phyloP scores from a whole-genome alignment of 2,797 vertebrate genomes.

The Squalus acanthias region DNA sequence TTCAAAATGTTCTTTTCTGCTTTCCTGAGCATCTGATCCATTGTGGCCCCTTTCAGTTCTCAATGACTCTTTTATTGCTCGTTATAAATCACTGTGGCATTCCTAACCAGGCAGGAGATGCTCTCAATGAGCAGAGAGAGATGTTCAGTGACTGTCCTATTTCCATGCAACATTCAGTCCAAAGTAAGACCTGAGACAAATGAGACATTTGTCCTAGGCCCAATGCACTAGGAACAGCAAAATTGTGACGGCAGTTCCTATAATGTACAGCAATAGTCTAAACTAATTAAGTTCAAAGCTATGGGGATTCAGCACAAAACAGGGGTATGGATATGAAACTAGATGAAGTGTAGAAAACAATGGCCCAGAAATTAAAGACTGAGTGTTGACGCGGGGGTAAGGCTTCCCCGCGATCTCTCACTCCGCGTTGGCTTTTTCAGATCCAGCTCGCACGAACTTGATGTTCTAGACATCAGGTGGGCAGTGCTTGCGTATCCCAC shows the following conservation, averaged over 20 bases:
- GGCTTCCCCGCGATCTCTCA: too few species aligned
- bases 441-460: too few species aligned
- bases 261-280: background rate
- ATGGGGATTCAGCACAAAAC: background rate
- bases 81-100: background rate
- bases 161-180: background rate
- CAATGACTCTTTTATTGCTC: background rate
- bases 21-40: background rate
- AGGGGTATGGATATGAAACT: background rate
- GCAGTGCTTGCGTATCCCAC: too few species aligned
- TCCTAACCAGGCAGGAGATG: background rate
- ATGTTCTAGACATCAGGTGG: too few species aligned
- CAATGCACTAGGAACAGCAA: background rate
- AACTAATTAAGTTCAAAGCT: background rate
- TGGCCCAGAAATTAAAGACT: too few species aligned
- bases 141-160: background rate
- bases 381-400: too few species aligned
- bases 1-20: background rate
- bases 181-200: background rate
- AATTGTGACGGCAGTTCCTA: background rate
- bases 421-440: too few species aligned
- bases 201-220: background rate
- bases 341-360: background rate
- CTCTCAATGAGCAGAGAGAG: background rate
- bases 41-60: background rate